A percentile compares a stretch with the other conserved stretches of the same genome.
phyloP scores from a whole-genome alignment of 2,888 invertebrate genomes.

The Nomada hirtipes region DNA sequence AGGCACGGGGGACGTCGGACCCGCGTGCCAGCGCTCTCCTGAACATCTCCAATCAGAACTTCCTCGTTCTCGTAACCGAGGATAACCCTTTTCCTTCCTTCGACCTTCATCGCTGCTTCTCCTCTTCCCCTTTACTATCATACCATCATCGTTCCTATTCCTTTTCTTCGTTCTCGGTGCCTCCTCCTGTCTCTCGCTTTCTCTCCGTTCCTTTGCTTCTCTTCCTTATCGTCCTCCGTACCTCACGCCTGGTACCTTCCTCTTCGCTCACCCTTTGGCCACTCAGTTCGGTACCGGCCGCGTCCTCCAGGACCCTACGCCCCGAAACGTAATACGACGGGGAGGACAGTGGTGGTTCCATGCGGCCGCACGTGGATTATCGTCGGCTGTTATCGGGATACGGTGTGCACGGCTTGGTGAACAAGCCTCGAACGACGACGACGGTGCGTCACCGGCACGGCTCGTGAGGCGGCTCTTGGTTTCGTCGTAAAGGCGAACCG shows the following conservation, averaged over 20 bases:
- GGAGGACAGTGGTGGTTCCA: conserved; percentile 52
- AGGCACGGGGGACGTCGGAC: conserved; percentile 65
- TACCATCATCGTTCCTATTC: too few relatives aligned
- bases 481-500: conserved; percentile 67
- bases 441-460: conserved; percentile 57
- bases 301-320: conserved; percentile 29
- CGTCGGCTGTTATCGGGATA: conserved; percentile 44
- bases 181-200: too few relatives aligned
- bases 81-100: conserved; percentile 3
- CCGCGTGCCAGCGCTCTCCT: conserved; percentile 70
- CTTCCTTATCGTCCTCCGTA: background rate
- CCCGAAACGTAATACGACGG: conserved; percentile 17
- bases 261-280: background rate
- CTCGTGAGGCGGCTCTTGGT: conserved; percentile 51
- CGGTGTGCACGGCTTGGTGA: conserved; percentile 53
- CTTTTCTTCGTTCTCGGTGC: background rate
- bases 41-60: conserved; percentile 41
- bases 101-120: background rate
- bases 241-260: background rate
- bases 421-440: conserved; percentile 40
- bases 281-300: background rate
- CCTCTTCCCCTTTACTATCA: background rate
- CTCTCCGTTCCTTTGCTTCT: too few relatives aligned
- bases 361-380: conserved; percentile 68
- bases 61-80: conserved; percentile 46